Conservation (phyloP, 2,888 invertebrate species). For the Bugula neritina region DNA sequence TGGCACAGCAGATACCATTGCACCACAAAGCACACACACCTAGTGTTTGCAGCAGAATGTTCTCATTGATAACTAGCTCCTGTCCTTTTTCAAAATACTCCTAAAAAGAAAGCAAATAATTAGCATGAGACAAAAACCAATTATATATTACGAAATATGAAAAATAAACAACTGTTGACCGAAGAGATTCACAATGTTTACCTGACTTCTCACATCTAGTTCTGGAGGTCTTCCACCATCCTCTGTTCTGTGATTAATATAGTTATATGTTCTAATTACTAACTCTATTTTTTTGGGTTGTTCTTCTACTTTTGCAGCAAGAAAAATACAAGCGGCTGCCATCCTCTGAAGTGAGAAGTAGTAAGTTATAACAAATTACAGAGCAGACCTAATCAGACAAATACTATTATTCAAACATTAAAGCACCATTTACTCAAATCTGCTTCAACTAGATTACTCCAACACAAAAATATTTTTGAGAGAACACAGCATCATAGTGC, state of each 20-base stretch:
- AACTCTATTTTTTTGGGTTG: conserved; percentile 95
- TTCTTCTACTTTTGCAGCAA: conserved; percentile 97
- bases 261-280: conserved; percentile 71
- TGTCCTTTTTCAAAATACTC: conserved; percentile 71
- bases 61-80: conserved; percentile 92
- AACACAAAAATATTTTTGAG: not conserved
- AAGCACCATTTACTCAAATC: not conserved
- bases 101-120: conserved; percentile 47
- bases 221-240: conserved; percentile 5
- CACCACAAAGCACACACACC: conserved; percentile 54
- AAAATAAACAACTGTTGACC: no score
- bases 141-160: no score
- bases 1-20: not conserved
- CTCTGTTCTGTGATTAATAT: not conserved
- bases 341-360: conserved; percentile 60
- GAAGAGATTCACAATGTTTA: no score
- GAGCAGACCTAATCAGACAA: no score
- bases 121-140: no score
- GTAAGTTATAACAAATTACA: not conserved
- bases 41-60: conserved; percentile 88
- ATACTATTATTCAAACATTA: no score
- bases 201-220: conserved; percentile 1
- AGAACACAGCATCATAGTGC: not conserved
- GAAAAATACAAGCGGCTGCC: conserved; percentile 86
- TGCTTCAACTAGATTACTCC: no score